These are phyloP conservation scores for Cheilosia variabilis DNA, from an alignment of 2,888 invertebrate genomes.

Conservation along the genomic window DNA sequence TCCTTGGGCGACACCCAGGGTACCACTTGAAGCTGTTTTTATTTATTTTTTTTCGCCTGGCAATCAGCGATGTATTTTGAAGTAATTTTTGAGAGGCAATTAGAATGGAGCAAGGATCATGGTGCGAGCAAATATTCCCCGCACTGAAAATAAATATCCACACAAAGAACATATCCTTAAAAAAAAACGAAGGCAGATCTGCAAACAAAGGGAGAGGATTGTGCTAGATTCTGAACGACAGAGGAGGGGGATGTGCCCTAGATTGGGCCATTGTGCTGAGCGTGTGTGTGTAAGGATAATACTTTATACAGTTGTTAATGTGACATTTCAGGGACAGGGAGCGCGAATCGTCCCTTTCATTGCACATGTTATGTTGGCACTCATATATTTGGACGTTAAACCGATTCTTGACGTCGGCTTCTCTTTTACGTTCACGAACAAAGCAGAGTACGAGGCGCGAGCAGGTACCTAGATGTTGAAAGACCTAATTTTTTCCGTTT, in stretches of 20 bases:
- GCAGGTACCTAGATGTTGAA: not conserved
- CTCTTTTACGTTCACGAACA: not conserved
- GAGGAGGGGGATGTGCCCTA: constrained; percentile 35
- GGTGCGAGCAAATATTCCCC: constrained; percentile 31
- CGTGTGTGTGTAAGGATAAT: not conserved
- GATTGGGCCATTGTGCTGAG: constrained; percentile 20
- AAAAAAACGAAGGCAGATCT: constrained; percentile 11
- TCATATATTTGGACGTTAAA: not conserved
- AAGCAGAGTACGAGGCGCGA: not conserved
- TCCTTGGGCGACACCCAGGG: constrained; percentile 7
- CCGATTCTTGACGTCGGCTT: not conserved
- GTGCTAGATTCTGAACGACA: constrained; percentile 59
- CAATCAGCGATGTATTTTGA: constrained; percentile 63
- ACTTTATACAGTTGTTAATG: not conserved
- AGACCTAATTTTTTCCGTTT: not conserved
- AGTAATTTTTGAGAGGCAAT: constrained; percentile 58
- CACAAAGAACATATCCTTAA: constrained; percentile 27
- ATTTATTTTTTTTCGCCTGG: constrained; percentile 42
- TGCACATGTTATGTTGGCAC: not conserved
- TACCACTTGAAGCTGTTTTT: constrained; percentile 37
- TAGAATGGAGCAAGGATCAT: constrained; percentile 29
- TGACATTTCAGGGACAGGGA: not conserved
- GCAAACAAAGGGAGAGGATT: constrained; percentile 54
- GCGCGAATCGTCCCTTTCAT: not conserved
- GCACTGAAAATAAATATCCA: constrained; percentile 27